Evolutionary conservation across 23 tunicate genomes (phyloP).

Genomic region (Corella eumyota): DNA sequence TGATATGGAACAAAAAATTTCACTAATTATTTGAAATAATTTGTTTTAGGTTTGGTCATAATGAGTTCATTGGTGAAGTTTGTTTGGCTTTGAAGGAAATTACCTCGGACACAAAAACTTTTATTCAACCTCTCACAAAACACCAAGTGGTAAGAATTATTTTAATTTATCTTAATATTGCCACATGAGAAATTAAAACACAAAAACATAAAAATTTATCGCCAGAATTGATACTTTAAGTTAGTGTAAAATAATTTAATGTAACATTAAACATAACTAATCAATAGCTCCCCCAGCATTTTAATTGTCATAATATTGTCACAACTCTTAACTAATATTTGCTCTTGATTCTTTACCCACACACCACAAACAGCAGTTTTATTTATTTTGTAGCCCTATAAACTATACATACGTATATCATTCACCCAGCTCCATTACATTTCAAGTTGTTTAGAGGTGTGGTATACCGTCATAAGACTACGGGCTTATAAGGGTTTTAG

Average conservation of each 20-base stretch:
- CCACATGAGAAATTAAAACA: neutral
- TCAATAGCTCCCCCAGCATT: neutral
- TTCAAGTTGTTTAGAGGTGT: too few relatives aligned
- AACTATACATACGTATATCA: too few relatives aligned
- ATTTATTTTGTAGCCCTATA: too few relatives aligned
- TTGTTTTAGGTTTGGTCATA: slow-evolving; percentile 36
- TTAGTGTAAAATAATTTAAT: neutral
- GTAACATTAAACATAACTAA: neutral
- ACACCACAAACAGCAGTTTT: too few relatives aligned
- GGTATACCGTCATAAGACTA: too few relatives aligned
- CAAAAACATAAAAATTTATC: slow-evolving; percentile 1
- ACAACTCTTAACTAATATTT: too few relatives aligned
- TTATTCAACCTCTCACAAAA: slow-evolving; percentile 4
- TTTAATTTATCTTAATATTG: neutral
- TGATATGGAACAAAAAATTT: neutral
- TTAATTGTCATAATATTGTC: too few relatives aligned
- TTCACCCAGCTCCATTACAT: too few relatives aligned
- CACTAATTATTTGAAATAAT: neutral
- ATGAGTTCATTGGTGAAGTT: slow-evolving; percentile 66
- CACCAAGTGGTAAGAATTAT: slow-evolving; percentile 16
- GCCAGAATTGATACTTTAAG: neutral
- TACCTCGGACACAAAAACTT: slow-evolving; percentile 6
- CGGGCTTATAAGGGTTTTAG: too few relatives aligned
- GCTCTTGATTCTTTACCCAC: too few relatives aligned
- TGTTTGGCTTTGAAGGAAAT: slow-evolving; percentile 11